These are phyloP conservation scores for Karalla daura DNA, from an alignment of 2,797 vertebrate species.

Conservation along the genomic window DNA sequence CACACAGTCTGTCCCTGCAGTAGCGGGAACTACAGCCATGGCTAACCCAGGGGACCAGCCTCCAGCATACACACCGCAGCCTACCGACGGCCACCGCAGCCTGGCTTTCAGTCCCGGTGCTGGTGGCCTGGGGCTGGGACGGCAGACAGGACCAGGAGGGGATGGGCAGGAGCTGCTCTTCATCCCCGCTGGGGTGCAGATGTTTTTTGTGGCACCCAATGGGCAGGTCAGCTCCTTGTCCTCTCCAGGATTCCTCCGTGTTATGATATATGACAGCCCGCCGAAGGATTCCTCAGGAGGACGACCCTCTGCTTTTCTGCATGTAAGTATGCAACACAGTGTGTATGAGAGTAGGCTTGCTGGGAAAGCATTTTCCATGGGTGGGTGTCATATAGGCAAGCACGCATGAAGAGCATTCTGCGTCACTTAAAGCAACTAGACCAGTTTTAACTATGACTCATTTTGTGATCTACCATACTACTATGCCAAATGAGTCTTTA, in stretches of 20 bases:
- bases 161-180: slow-evolving; percentile 88
- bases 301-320: slow-evolving; percentile 87
- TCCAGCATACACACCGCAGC: slow-evolving; percentile 80
- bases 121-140: slow-evolving; percentile 40
- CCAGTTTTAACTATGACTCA: slow-evolving; percentile 1
- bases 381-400: slow-evolving; percentile 2
- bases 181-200: slow-evolving; percentile 93
- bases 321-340: slow-evolving; percentile 80
- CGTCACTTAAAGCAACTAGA: slow-evolving; percentile 1
- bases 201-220: slow-evolving; percentile 92
- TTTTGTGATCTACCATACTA: neutral
- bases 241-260: slow-evolving; percentile 91
- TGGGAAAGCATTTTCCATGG: neutral
- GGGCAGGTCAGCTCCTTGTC: slow-evolving; percentile 94
- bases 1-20: slow-evolving; percentile 49
- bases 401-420: slow-evolving; percentile 8
- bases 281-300: slow-evolving; percentile 35
- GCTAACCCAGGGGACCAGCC: slow-evolving; percentile 64
- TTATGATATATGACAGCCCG: slow-evolving; percentile 83
- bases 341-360: neutral
- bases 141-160: slow-evolving; percentile 76
- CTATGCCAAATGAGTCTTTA: no score
- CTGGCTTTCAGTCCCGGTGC: slow-evolving; percentile 51
- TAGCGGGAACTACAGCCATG: slow-evolving; percentile 48
- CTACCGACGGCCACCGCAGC: slow-evolving; percentile 74